Conservation (phyloP, 2,797 vertebrate species). For the Mionectes olivaceus region DNA sequence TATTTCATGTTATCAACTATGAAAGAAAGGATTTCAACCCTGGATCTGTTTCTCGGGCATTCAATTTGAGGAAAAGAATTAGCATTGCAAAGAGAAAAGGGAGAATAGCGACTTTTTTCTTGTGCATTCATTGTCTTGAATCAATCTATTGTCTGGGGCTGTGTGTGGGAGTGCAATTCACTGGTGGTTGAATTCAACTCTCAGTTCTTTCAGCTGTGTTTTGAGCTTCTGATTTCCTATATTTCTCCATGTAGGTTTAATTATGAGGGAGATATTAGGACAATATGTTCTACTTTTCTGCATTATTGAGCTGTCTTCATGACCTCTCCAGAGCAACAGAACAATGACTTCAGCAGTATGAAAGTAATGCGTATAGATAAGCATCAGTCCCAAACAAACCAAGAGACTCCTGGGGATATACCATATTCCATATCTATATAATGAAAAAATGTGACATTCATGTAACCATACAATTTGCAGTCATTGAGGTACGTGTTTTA, state of each 20-base stretch:
- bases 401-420: neutral
- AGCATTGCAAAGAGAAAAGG: constrained; percentile 85
- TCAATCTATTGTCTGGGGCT: constrained; percentile 74
- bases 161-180: constrained; percentile 80
- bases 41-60: constrained; percentile 55
- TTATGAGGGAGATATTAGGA: constrained; percentile 36
- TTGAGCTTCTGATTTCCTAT: constrained; percentile 82
- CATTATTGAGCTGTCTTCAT: constrained; percentile 9
- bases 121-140: constrained; percentile 82
- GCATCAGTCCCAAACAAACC: neutral
- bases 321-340: neutral
- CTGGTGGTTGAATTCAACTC: constrained; percentile 69
- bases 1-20: constrained; percentile 25
- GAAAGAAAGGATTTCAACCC: constrained; percentile 31
- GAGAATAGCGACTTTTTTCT: constrained; percentile 80
- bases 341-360: neutral
- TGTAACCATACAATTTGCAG: neutral
- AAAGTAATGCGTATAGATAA: neutral
- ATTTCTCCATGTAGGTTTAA: constrained; percentile 60
- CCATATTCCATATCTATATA: fast-evolving
- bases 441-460: neutral
- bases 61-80: constrained; percentile 74
- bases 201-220: constrained; percentile 83
- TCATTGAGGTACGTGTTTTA: neutral
- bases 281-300: constrained; percentile 26